Conservation (phyloP, 2,888 invertebrate species). For the Lasioglossum figueresi region DNA sequence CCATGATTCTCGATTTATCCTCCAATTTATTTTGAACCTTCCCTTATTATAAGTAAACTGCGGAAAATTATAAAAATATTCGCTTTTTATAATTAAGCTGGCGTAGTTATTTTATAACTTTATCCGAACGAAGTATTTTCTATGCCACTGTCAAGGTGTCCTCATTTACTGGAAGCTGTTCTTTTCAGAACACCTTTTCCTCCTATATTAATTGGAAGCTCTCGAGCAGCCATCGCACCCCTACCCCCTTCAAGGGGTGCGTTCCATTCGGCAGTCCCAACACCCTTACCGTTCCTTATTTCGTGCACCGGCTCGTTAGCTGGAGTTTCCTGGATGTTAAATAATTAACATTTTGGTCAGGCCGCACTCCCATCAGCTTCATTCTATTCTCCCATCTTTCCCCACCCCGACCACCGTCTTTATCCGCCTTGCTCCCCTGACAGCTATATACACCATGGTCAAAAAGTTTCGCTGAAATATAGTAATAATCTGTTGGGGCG, state of each 20-base stretch:
- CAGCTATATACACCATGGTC: neutral
- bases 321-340: slow-evolving; percentile 78
- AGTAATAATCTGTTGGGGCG: neutral
- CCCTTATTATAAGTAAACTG: too few species aligned
- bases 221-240: slow-evolving; percentile 39
- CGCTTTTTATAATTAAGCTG: neutral
- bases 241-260: slow-evolving; percentile 28
- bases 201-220: slow-evolving; percentile 63
- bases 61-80: neutral
- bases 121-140: slow-evolving; percentile 24
- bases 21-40: neutral
- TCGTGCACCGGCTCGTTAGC: slow-evolving; percentile 76
- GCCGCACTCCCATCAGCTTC: slow-evolving; percentile 71
- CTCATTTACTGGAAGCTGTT: slow-evolving; percentile 49
- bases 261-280: slow-evolving; percentile 31
- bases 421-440: neutral
- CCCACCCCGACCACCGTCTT: neutral
- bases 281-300: slow-evolving; percentile 40
- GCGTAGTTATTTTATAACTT: neutral
- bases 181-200: slow-evolving; percentile 58
- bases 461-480: neutral
- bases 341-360: slow-evolving; percentile 82
- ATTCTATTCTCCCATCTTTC: slow-evolving; percentile 48
- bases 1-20: neutral
- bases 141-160: slow-evolving; percentile 53